Base-by-base conservation (phyloP, 2,113 vertebrate species). In the Poeciliopsis retropinna region DNA sequence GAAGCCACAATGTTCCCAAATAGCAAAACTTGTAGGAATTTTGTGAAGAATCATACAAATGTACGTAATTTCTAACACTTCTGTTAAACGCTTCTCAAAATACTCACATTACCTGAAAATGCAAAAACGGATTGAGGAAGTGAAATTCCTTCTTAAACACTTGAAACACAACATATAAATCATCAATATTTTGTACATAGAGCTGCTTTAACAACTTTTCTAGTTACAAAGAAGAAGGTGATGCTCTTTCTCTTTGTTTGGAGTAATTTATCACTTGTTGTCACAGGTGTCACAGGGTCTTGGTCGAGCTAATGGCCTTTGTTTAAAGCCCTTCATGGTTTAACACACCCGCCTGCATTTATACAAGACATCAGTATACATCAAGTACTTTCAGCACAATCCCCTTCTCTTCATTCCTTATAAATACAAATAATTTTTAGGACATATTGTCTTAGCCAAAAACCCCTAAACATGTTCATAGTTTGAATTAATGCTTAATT, bases 211-310 rank as follows among this genome's bases (percentile, higher is more conserved):
- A 5, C 44, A 47, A 19, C 44, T 47, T 47, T 19, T 17, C 17
- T 19, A 47, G 51, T n/a, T 25, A n/a, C 7, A 57, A n/a, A 57
- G 25, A 8, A n/a, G 25, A 57, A 57, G 51, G 51, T 8, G 51
- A 10, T n/a, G 51, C 25, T 57, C 51, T n/a, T 8, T 57, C 51
- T n/a, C 51, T 57, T 57, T 57, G 51, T n/a, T 15, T 2, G 11
- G 10, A 34, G 65, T 80, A 8, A 73, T 85, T 83, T 79, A 77
- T 87, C 30, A 79, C 78, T 61, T 78, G 63, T 22, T 41, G 65
- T 41, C 63, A 72, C 77, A 78, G n/a, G 57, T 76, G 61, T 61
- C 39, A 75, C 67, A 60, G 28, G 73, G 79, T 81, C 77, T 79
- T 60, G 11, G 31, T 73, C 7, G 4, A 63, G 61, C 47, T 67